Evolutionary conservation across 2,888 invertebrate genomes (phyloP), one percentile per base, ranked within the genome.

Genomic region (Caenorhabditis sulstoni): DNA sequence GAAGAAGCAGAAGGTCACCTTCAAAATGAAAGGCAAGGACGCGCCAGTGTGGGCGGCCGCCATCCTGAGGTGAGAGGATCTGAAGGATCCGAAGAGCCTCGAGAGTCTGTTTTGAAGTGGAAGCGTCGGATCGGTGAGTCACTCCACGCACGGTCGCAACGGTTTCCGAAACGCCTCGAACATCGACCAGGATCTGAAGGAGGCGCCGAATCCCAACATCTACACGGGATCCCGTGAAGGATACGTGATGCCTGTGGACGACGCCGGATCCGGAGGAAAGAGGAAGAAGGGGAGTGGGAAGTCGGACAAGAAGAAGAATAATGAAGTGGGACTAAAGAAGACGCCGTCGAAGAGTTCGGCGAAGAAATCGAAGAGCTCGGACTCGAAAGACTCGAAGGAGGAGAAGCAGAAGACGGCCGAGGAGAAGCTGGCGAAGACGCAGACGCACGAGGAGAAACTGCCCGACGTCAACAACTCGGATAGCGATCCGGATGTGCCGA

Each of bases 181-280:
- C 14, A 52, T 39, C 2, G 53, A n/a, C 7, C 11, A n/a, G 8
- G 52, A 65, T 9, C 41, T 65, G 12, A 41, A 44, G 16, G 64
- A 65, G 8, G 16, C 44, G 23, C 44, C 64, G 14, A 50, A 65
- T 18, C 23, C 7, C 11, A 35, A 23, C 8, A 23, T 29, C 9
- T 50, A 41, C 16, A 50, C 62, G 3, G 53, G 64, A 44, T 23
- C 50, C 2, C 14, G 64, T n/a, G 53, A 65, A 29, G 53, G 53
- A 16, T 44, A 53, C 23, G 53, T 44, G 41, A 5, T 4, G n/a
- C 52, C 53, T 16, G n/a, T 22, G 39, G 16, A 29, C 16, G 53
- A 52, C 7, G 29, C 29, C 4, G 44, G 18, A n/a, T 65, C 64
- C 9, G 22, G 9, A 11, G 39, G 29, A 12, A 44, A 39, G 44